phyloP scores from a whole-genome alignment of 1,140 invertebrate species.

The Cephus cinctus region DNA sequence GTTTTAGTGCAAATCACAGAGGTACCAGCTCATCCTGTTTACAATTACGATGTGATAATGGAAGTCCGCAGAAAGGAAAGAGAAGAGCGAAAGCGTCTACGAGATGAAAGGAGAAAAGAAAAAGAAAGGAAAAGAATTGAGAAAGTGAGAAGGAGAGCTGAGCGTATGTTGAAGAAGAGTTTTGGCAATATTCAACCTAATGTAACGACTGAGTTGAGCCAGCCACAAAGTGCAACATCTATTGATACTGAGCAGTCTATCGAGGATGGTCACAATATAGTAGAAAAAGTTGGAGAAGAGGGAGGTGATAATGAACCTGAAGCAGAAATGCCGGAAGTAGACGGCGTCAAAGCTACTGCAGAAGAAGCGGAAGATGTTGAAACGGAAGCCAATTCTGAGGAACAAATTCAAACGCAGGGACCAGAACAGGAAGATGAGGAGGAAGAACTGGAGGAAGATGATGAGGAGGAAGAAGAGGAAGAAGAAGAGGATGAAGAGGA shows the following conservation, averaged over 20 bases:
- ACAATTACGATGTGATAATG: constrained; percentile 51
- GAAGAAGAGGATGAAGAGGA: constrained; percentile 14
- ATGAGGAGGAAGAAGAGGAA: constrained; percentile 21
- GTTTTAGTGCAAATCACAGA: constrained; percentile 20
- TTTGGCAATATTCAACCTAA: not conserved
- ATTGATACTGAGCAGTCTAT: not conserved
- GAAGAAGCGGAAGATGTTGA: constrained; percentile 27
- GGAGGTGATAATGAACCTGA: constrained; percentile 19
- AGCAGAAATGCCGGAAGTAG: constrained; percentile 1
- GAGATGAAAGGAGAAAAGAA: constrained; percentile 34
- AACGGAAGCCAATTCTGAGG: constrained; percentile 17
- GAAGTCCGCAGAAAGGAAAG: constrained; percentile 44
- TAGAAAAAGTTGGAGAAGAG: constrained; percentile 29
- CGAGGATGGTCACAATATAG: no score
- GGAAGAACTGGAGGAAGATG: constrained; percentile 29
- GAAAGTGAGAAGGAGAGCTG: constrained; percentile 34
- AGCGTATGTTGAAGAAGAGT: constrained; percentile 36
- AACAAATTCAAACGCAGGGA: constrained; percentile 29
- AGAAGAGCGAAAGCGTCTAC: constrained; percentile 46
- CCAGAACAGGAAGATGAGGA: constrained; percentile 26
- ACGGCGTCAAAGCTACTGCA: no score
- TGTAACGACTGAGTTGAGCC: not conserved
- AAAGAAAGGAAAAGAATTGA: constrained; percentile 39
- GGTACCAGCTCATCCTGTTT: constrained; percentile 39
- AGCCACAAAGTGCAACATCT: not conserved